Evolutionary conservation across 2,888 invertebrate species (phyloP).

Genomic region (Latrodectus hesperus): DNA sequence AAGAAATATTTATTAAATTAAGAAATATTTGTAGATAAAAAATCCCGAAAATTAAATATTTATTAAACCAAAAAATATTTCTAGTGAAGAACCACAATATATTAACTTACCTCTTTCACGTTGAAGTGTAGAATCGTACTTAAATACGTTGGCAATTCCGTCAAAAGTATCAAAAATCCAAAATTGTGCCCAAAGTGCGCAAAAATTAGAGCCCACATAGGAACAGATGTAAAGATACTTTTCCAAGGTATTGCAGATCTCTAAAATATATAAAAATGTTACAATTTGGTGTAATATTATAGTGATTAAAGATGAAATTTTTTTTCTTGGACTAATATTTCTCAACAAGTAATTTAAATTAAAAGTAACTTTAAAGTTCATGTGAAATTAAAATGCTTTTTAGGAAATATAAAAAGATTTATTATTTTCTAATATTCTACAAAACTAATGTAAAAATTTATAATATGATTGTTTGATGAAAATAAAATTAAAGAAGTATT

Average conservation of each 20-base stretch:
- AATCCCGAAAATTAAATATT: not conserved
- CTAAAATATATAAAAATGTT: constrained; percentile 82
- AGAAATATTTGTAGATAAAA: not conserved
- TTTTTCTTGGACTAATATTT: no score
- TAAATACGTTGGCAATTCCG: constrained; percentile 87
- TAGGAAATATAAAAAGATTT: no score
- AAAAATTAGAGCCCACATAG: constrained; percentile 83
- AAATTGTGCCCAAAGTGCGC: constrained; percentile 85
- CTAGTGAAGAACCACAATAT: not conserved
- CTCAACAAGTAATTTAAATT: no score
- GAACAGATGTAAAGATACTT: constrained; percentile 81
- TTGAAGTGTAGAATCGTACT: constrained; percentile 82
- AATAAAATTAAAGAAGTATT: no score
- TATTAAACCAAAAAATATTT: no score
- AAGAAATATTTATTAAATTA: not conserved
- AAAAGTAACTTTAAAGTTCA: no score
- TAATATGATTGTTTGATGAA: no score
- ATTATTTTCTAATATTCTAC: no score
- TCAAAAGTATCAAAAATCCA: constrained; percentile 90
- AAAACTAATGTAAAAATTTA: no score
- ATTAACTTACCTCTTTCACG: constrained; percentile 80
- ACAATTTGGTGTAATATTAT: no score
- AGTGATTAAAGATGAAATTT: no score
- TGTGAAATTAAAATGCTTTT: no score
- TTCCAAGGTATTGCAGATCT: constrained; percentile 85